Conservation (phyloP, 2,113 vertebrate genomes). For the Chaenogobius annularis region DNA sequence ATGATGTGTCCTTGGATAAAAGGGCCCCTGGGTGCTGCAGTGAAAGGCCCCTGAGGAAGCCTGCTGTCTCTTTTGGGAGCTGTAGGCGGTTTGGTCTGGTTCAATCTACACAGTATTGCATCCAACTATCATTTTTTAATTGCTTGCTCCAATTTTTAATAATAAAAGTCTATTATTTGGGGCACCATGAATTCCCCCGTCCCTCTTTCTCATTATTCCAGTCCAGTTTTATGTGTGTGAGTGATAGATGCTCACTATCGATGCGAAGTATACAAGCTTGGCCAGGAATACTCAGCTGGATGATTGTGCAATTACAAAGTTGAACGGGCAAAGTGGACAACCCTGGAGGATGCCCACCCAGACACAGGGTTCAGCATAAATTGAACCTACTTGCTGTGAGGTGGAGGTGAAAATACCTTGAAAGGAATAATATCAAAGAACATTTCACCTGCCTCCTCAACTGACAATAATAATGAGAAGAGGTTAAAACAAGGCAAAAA, state of each 20-base stretch:
- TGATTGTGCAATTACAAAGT: not conserved
- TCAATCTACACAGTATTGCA: slow-evolving; percentile 56
- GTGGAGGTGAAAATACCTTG: no score
- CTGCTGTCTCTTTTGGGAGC: slow-evolving; percentile 54
- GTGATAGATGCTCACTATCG: not conserved
- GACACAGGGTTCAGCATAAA: not conserved
- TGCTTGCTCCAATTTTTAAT: slow-evolving; percentile 61
- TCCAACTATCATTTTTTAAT: slow-evolving; percentile 49
- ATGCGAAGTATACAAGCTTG: not conserved
- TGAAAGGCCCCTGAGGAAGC: slow-evolving; percentile 44
- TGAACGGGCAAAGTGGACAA: not conserved
- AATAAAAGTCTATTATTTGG: slow-evolving; percentile 40
- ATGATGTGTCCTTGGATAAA: slow-evolving; percentile 18
- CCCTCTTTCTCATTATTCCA: not conserved
- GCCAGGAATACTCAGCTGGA: not conserved
- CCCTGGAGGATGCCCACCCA: not conserved
- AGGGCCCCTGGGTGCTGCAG: slow-evolving; percentile 16
- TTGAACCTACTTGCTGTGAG: no score
- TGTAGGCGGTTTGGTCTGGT: slow-evolving; percentile 63
- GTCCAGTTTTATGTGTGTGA: not conserved
- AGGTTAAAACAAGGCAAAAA: not conserved
- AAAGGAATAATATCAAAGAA: no score
- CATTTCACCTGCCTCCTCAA: no score
- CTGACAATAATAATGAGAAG: not conserved
- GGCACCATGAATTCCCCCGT: not conserved